phyloP scores from a whole-genome alignment of 92 coral and sea anemone species.

The Siderastrea siderea region DNA sequence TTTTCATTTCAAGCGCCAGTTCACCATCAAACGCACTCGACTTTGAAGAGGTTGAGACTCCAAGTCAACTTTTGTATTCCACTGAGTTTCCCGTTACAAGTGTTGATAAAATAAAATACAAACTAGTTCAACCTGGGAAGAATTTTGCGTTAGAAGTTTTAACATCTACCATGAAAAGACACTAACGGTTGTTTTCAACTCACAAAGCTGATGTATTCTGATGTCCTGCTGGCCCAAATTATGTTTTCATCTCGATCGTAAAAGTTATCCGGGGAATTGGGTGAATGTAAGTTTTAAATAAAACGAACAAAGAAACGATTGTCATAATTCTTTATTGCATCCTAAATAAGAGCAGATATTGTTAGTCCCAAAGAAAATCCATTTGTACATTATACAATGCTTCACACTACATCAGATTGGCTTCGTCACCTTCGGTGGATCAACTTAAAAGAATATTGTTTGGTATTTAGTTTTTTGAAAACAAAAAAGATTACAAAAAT shows the following conservation, averaged over 20 bases:
- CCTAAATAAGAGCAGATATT: background rate
- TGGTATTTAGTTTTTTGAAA: background rate
- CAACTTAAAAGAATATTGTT: background rate
- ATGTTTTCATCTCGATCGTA: background rate
- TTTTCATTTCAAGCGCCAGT: slow-evolving; percentile 7
- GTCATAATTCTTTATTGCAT: background rate
- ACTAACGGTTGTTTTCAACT: no score
- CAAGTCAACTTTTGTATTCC: slow-evolving; percentile 3
- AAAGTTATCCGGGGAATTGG: background rate
- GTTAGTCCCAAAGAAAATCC: slow-evolving; percentile 3
- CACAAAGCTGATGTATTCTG: background rate
- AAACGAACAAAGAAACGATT: slow-evolving; percentile 9
- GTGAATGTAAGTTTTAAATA: slow-evolving; percentile 10
- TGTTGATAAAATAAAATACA: no score
- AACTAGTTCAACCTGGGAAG: no score
- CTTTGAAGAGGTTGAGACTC: slow-evolving; percentile 26
- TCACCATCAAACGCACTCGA: slow-evolving; percentile 30
- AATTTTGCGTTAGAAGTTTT: no score
- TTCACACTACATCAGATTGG: background rate
- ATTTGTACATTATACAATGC: background rate
- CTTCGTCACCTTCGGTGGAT: background rate
- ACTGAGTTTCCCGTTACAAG: no score
- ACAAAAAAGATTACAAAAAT: background rate
- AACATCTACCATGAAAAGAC: no score
- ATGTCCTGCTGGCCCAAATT: background rate